These are phyloP conservation scores for Dicrostonyx torquatus DNA, from an alignment of 2,797 vertebrate genomes.

Conservation along the genomic window DNA sequence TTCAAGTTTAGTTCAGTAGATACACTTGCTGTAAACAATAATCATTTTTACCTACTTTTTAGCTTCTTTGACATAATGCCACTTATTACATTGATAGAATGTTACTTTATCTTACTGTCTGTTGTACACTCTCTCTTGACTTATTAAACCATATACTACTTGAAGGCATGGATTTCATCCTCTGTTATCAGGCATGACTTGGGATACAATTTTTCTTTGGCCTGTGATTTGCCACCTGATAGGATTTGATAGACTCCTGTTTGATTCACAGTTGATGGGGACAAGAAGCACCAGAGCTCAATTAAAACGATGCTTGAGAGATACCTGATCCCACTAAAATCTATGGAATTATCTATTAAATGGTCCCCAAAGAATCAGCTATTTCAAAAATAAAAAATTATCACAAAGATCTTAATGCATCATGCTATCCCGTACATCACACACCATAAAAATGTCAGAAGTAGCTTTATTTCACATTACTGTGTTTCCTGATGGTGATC, in stretches of 20 bases:
- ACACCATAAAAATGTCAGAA: constrained; percentile 74
- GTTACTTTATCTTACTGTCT: constrained; percentile 46
- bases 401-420: constrained; percentile 73
- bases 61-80: neutral
- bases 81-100: constrained; percentile 36
- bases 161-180: constrained; percentile 61
- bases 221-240: constrained; percentile 56
- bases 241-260: constrained; percentile 60
- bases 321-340: constrained; percentile 67
- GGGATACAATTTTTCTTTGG: constrained; percentile 62
- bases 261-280: constrained; percentile 68
- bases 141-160: constrained; percentile 51
- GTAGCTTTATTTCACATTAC: constrained; percentile 71
- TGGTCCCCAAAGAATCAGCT: constrained; percentile 70
- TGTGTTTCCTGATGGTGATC: constrained; percentile 70
- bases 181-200: constrained; percentile 52
- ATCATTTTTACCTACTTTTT: neutral
- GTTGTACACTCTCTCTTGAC: neutral
- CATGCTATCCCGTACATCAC: constrained; percentile 60
- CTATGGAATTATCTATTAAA: constrained; percentile 69
- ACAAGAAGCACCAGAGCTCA: constrained; percentile 63
- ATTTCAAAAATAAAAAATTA: constrained; percentile 79
- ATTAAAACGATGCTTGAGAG: constrained; percentile 75
- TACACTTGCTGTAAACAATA: neutral
- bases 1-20: constrained; percentile 18